These are phyloP conservation scores for Dendrolimus houi DNA, from an alignment of 2,888 invertebrate genomes.

Conservation along the genomic window DNA sequence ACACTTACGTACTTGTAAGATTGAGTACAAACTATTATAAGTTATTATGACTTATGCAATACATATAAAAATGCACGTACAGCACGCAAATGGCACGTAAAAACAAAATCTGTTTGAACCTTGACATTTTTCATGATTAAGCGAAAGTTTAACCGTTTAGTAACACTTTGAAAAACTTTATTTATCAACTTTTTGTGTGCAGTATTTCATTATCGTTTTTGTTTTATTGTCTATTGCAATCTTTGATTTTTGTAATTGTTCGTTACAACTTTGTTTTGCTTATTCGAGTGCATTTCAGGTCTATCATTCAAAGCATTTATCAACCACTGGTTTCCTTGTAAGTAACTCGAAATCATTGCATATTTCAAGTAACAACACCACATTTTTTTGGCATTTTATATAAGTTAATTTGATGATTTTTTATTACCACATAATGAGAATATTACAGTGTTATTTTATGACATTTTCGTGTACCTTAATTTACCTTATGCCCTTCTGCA, in stretches of 20 bases:
- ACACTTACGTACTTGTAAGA: neutral
- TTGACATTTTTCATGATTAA: constrained; percentile 5
- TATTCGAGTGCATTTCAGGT: no score
- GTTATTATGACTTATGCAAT: neutral
- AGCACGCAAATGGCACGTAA: constrained; percentile 1
- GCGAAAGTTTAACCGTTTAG: neutral
- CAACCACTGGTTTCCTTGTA: no score
- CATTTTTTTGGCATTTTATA: no score
- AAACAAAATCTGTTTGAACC: constrained; percentile 2
- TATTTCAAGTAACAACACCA: no score
- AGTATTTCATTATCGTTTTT: neutral
- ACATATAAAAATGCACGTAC: neutral
- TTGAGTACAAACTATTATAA: neutral
- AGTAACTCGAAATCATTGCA: no score
- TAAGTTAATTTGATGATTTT: no score
- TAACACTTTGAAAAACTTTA: neutral
- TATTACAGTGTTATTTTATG: no score
- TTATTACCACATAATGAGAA: no score
- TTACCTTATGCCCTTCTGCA: no score
- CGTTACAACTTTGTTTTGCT: neutral
- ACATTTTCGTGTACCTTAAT: no score
- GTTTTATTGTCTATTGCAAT: neutral
- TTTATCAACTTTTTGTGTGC: neutral
- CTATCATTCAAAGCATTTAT: no score
- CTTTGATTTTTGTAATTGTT: neutral